phyloP scores from a whole-genome alignment of 30 jellyfish, hydroid and myxozoan genomes.

The Haliclystus octoradiatus region DNA sequence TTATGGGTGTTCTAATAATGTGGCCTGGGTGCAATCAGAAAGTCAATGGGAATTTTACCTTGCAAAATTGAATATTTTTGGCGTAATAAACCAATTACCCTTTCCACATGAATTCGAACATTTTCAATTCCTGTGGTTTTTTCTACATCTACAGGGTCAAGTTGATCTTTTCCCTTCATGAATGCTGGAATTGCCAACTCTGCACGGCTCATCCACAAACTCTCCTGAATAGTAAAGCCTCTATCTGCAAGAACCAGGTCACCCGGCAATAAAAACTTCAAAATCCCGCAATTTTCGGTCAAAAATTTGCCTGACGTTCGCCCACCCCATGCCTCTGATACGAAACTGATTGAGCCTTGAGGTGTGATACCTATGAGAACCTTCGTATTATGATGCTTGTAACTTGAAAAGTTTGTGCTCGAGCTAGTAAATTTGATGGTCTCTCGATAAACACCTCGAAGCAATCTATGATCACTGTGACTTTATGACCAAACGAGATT shows the following conservation, averaged over 20 bases:
- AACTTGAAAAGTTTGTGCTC: slow-evolving; percentile 10
- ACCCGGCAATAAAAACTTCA: slow-evolving; percentile 4
- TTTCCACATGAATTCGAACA: slow-evolving; percentile 11
- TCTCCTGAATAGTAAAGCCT: slow-evolving; percentile 9
- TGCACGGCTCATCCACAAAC: slow-evolving; percentile 1
- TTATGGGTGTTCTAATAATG: too few relatives aligned
- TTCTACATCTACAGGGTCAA: slow-evolving; percentile 7
- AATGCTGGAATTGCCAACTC: slow-evolving; percentile 7
- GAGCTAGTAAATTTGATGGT: slow-evolving; percentile 16
- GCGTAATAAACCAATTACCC: slow-evolving; percentile 7
- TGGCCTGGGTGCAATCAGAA: neutral
- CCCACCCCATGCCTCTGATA: slow-evolving; percentile 2
- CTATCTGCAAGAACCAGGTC: slow-evolving; percentile 17
- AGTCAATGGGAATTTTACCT: slow-evolving; percentile 8
- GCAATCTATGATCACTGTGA: too few relatives aligned
- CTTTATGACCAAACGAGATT: too few relatives aligned
- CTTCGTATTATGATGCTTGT: slow-evolving; percentile 12
- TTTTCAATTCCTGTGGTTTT: neutral
- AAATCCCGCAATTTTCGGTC: slow-evolving; percentile 8
- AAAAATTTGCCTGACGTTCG: neutral
- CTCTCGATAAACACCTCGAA: slow-evolving; percentile 8
- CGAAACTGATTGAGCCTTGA: neutral
- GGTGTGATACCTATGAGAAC: slow-evolving; percentile 5
- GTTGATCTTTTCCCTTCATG: slow-evolving; percentile 10
- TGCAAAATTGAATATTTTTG: neutral